These are phyloP conservation scores for Mareca penelope DNA, from an alignment of 2,797 vertebrate species.

Conservation along the genomic window DNA sequence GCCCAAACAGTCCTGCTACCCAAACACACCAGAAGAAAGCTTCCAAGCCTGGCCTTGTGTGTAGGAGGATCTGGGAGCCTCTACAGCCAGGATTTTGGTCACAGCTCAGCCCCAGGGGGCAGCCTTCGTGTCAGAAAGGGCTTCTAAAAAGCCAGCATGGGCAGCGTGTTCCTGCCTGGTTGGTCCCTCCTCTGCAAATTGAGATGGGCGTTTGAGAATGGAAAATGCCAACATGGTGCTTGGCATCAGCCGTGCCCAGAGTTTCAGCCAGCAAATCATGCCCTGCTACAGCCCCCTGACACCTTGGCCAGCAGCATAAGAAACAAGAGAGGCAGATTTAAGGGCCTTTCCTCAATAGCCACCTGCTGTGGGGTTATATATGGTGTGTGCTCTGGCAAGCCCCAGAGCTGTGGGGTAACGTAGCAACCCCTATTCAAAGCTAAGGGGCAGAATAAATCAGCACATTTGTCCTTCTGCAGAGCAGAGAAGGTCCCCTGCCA, in stretches of 20 bases:
- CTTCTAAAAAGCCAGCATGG: not conserved
- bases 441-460: constrained; percentile 74
- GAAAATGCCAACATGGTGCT: constrained; percentile 34
- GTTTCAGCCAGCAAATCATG: constrained; percentile 52
- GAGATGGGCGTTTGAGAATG: constrained; percentile 9
- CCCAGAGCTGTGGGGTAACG: constrained; percentile 63
- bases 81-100: not conserved
- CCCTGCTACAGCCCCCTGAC: constrained; percentile 36
- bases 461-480: constrained; percentile 67
- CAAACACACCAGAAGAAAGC: not conserved
- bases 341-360: constrained; percentile 66
- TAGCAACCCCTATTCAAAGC: constrained; percentile 74
- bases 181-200: constrained; percentile 26
- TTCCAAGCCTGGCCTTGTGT: not conserved
- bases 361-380: constrained; percentile 73
- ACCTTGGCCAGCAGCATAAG: constrained; percentile 46
- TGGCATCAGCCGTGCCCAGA: constrained; percentile 27
- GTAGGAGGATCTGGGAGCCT: not conserved
- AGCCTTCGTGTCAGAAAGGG: not conserved
- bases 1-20: not conserved
- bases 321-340: constrained; percentile 68
- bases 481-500: constrained; percentile 59
- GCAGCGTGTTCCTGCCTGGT: not conserved
- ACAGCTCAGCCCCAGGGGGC: not conserved
- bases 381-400: constrained; percentile 68